Percentiles rank a stretch among this genome's conserved stretches.
These are phyloP conservation scores for Chiropotes sagulatus DNA, from an alignment of 2,797 vertebrate genomes.

Conservation along the genomic window DNA sequence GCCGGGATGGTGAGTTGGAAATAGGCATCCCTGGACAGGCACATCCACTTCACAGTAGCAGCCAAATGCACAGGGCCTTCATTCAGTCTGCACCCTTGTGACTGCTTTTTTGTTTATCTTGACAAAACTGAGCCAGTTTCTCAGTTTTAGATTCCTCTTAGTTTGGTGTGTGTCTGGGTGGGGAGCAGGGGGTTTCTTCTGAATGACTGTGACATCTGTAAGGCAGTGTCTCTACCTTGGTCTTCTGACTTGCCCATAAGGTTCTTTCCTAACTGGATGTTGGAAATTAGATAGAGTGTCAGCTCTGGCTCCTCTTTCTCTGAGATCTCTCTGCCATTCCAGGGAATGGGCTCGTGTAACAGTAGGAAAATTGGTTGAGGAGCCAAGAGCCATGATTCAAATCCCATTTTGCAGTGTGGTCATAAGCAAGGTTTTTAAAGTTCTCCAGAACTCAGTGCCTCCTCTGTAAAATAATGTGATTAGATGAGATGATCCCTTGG, in stretches of 20 bases:
- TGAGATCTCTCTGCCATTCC: neutral
- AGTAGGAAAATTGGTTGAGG: neutral
- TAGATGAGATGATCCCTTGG: neutral
- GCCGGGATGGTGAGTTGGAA: neutral
- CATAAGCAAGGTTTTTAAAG: neutral
- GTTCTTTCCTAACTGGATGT: neutral
- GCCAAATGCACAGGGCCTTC: neutral
- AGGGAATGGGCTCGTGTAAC: fast-evolving
- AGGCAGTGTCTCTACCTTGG: neutral
- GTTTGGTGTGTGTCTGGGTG: neutral
- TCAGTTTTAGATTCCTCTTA: neutral
- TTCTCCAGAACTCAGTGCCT: neutral
- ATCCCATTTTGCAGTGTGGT: neutral
- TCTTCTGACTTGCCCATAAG: neutral
- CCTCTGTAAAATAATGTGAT: neutral
- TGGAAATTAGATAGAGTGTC: neutral
- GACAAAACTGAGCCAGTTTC: neutral
- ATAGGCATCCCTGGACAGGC: neutral
- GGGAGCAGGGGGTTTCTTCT: neutral
- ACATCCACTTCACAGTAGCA: neutral
- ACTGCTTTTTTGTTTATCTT: neutral
- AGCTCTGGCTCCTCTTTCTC: neutral
- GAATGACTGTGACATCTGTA: neutral
- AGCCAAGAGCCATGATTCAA: neutral
- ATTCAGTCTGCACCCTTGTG: neutral